Conservation (phyloP, 1,140 invertebrate species). For the Psix sp. region DNA sequence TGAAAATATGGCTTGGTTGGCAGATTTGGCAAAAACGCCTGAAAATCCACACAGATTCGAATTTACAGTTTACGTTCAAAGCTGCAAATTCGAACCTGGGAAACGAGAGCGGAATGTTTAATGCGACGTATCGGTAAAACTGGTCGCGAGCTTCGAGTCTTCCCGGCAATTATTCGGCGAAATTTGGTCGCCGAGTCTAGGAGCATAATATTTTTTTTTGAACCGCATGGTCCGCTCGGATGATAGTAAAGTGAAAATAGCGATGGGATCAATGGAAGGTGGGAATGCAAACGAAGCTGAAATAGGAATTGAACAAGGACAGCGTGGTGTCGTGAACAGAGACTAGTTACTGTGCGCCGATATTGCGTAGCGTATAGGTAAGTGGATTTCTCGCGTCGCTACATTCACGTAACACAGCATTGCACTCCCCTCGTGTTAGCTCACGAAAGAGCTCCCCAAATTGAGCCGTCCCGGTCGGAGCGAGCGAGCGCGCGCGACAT, state of each 20-base stretch:
- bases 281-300: slow-evolving; percentile 45
- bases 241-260: slow-evolving; percentile 42
- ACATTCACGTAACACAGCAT: slow-evolving; percentile 70
- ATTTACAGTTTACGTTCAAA: no score
- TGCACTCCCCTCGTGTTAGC: slow-evolving; percentile 69
- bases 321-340: slow-evolving; percentile 19
- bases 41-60: no score
- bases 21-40: no score
- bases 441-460: slow-evolving; percentile 64
- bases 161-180: no score
- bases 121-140: no score
- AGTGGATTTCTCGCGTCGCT: slow-evolving; percentile 73
- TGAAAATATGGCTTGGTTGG: no score
- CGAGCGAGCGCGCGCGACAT: slow-evolving; percentile 14
- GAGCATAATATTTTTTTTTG: no score
- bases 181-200: no score
- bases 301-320: slow-evolving; percentile 35
- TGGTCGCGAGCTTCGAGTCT: no score
- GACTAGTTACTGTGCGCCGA: slow-evolving; percentile 35
- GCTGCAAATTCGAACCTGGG: no score
- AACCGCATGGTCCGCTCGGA: no score
- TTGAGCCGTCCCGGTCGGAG: slow-evolving; percentile 63
- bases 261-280: slow-evolving; percentile 35
- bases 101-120: no score
- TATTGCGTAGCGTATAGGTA: slow-evolving; percentile 65